Conservation (phyloP, 2,888 invertebrate species). For the Pilophorus perplexus region DNA sequence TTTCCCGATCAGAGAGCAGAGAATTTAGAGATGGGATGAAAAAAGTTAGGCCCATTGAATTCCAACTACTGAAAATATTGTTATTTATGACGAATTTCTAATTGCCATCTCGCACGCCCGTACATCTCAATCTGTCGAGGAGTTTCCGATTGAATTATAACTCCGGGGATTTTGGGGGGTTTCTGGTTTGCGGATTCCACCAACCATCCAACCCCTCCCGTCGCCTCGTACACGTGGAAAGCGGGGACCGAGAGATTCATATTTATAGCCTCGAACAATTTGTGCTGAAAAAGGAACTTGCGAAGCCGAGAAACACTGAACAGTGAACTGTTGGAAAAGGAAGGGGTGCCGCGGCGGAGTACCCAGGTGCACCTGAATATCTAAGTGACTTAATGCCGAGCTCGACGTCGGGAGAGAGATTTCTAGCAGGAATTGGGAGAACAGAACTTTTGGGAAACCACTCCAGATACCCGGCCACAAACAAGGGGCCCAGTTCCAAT, state of each 20-base stretch:
- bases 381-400: not conserved
- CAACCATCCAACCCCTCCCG: no score
- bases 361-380: slow-evolving; percentile 23
- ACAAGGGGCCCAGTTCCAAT: no score
- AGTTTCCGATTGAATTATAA: slow-evolving; percentile 28
- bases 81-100: slow-evolving; percentile 22
- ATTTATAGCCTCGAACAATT: slow-evolving; percentile 24
- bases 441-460: no score
- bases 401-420: no score
- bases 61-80: slow-evolving; percentile 8
- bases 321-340: not conserved
- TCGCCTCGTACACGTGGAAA: no score
- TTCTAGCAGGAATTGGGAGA: no score
- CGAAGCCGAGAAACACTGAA: not conserved
- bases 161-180: not conserved
- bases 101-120: slow-evolving; percentile 15
- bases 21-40: no score
- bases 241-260: not conserved
- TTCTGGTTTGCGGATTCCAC: not conserved
- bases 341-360: no score
- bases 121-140: slow-evolving; percentile 4
- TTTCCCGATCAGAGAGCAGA: no score
- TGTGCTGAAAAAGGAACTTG: not conserved
- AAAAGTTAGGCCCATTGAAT: no score
- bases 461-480: no score